Conservation (phyloP, 2,888 invertebrate genomes). For the Tolmerus cingulatus region DNA sequence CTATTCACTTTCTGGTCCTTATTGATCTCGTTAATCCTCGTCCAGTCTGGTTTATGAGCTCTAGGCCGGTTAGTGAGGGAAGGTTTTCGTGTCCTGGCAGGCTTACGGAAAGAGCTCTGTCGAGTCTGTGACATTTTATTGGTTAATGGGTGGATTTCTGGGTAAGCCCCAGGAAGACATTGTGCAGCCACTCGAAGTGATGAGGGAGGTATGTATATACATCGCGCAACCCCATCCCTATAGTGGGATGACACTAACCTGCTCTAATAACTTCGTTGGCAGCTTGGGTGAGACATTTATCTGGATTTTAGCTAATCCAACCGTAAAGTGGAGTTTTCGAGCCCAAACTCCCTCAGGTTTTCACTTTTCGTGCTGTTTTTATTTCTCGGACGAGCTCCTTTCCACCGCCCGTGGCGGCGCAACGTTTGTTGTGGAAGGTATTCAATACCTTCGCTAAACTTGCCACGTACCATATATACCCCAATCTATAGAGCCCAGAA, state of each 20-base stretch:
- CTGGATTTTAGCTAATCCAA: conserved; percentile 48
- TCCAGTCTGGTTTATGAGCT: neutral
- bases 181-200: neutral
- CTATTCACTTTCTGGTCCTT: neutral
- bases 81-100: neutral
- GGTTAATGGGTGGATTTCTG: neutral
- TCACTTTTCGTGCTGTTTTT: conserved; percentile 29
- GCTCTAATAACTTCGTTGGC: conserved; percentile 46
- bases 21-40: neutral
- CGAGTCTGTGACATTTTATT: conserved; percentile 26
- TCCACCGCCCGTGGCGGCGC: neutral
- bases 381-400: neutral
- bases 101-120: neutral
- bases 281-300: conserved; percentile 47
- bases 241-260: conserved; percentile 43
- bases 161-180: neutral
- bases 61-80: neutral
- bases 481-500: neutral
- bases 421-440: neutral
- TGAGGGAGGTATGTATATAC: neutral
- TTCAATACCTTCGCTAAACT: neutral
- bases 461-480: neutral
- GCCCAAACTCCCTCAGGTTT: conserved; percentile 17
- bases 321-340: conserved; percentile 46
- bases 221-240: neutral